A percentile compares a stretch with the other conserved stretches of the same genome.
phyloP scores from a whole-genome alignment of 2,888 invertebrate genomes.

The Machimus atricapillus region DNA sequence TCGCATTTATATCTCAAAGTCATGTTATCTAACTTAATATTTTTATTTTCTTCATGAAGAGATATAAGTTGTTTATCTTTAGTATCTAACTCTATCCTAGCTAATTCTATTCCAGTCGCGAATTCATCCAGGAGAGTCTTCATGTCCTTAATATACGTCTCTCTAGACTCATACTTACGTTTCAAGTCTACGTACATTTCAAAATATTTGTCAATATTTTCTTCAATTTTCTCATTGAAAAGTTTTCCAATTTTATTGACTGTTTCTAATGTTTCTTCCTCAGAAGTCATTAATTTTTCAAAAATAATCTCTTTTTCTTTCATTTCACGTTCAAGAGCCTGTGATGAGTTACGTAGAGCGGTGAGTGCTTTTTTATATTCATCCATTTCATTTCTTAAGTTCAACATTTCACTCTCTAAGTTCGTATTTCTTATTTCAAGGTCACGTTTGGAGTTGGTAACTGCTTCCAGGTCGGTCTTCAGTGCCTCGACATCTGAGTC shows the following conservation, averaged over 20 bases:
- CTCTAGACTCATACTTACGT: constrained; percentile 60
- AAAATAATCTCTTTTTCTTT: constrained; percentile 60
- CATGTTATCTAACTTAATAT: constrained; percentile 60
- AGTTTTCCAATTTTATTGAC: constrained; percentile 63
- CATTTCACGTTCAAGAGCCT: constrained; percentile 59
- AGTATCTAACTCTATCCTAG: constrained; percentile 60
- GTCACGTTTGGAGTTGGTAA: constrained; percentile 56
- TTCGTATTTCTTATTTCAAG: constrained; percentile 56
- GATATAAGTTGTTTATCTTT: constrained; percentile 58
- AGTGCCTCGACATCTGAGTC: constrained; percentile 62
- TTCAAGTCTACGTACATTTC: constrained; percentile 60
- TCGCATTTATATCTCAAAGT: constrained; percentile 54
- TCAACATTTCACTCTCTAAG: constrained; percentile 55
- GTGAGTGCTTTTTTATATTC: constrained; percentile 56
- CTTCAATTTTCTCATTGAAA: constrained; percentile 62
- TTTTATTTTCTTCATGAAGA: constrained; percentile 59
- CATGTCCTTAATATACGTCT: constrained; percentile 61
- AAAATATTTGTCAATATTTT: constrained; percentile 59
- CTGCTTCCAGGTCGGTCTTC: constrained; percentile 58
- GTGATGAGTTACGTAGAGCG: constrained; percentile 55
- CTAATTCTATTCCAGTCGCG: constrained; percentile 60
- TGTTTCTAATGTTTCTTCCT: constrained; percentile 61
- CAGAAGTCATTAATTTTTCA: constrained; percentile 59
- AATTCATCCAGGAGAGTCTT: constrained; percentile 62
- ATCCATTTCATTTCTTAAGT: constrained; percentile 53